phyloP scores from a whole-genome alignment of 2,797 vertebrate species.

The Paguma larvata region DNA sequence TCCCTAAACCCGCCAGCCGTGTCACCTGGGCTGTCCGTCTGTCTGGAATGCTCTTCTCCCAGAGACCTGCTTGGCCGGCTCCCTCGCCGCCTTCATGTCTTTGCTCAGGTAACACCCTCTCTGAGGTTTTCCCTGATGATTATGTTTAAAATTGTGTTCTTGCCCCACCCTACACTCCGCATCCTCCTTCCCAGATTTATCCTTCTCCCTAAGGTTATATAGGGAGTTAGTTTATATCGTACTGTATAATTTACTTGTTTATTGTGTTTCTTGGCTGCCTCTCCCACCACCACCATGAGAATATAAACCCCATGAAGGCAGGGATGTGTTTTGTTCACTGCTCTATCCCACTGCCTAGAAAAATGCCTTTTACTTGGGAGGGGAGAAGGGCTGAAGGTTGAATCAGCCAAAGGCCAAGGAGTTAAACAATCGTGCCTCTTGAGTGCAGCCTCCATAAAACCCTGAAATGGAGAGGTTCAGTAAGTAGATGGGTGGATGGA shows the following conservation, averaged over 20 bases:
- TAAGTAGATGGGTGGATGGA: neutral
- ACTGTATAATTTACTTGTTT: neutral
- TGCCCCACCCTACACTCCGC: neutral
- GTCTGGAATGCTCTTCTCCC: neutral
- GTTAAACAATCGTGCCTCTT: too few relatives aligned
- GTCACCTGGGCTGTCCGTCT: neutral
- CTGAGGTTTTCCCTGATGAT: neutral
- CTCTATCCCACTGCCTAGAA: neutral
- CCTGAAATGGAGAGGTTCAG: neutral
- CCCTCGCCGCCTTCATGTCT: neutral
- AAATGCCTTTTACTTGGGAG: neutral
- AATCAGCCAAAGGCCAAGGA: too few relatives aligned
- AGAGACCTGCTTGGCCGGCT: neutral
- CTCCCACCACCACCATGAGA: neutral
- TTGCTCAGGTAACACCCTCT: neutral
- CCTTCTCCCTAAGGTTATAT: neutral
- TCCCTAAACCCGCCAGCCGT: neutral
- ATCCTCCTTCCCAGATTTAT: neutral
- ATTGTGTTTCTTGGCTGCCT: neutral
- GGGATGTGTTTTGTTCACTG: neutral
- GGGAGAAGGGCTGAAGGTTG: too few relatives aligned
- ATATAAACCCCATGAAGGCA: neutral
- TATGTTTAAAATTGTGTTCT: neutral
- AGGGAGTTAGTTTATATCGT: neutral
- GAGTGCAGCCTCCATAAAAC: too few relatives aligned